Percentiles rank a stretch among this genome's conserved stretches.
Conservation (phyloP, 2,113 vertebrate species). For the Saccopteryx leptura region DNA sequence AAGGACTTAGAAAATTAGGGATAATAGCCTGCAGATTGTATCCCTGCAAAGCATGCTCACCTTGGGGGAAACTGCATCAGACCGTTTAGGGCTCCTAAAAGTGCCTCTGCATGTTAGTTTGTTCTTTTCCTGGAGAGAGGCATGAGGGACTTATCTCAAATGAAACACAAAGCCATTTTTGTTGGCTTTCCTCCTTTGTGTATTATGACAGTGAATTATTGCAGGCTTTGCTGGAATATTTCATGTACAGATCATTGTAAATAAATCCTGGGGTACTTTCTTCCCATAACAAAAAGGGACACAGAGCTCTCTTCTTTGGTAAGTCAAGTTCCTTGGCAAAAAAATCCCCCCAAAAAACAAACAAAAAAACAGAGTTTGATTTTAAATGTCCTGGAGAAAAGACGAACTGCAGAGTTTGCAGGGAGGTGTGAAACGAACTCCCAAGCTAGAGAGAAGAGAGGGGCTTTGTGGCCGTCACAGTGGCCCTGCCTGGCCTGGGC, state of each 20-base stretch:
- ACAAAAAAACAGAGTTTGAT: background rate
- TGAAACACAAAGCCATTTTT: conserved; percentile 81
- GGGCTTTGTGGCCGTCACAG: background rate
- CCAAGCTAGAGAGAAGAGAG: background rate
- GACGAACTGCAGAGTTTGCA: background rate
- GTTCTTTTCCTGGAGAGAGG: conserved; percentile 79
- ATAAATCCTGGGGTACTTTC: conserved; percentile 11
- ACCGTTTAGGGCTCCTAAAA: background rate
- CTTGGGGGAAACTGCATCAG: conserved; percentile 67
- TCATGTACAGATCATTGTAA: conserved; percentile 26
- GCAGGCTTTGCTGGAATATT: conserved; percentile 71
- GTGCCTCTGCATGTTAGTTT: conserved; percentile 73
- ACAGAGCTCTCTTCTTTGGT: background rate
- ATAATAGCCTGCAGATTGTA: conserved; percentile 74
- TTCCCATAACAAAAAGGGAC: background rate
- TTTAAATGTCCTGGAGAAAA: background rate
- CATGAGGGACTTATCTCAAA: conserved; percentile 74
- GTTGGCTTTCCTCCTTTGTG: conserved; percentile 69
- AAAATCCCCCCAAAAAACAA: background rate
- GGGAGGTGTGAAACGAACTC: background rate
- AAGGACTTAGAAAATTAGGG: conserved; percentile 69
- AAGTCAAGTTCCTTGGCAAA: background rate
- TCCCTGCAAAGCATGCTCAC: conserved; percentile 72
- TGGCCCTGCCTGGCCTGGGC: background rate
- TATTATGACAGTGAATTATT: conserved; percentile 80